Base-by-base conservation (phyloP, 2,113 vertebrate species). In the Cinclus mexicanus region DNA sequence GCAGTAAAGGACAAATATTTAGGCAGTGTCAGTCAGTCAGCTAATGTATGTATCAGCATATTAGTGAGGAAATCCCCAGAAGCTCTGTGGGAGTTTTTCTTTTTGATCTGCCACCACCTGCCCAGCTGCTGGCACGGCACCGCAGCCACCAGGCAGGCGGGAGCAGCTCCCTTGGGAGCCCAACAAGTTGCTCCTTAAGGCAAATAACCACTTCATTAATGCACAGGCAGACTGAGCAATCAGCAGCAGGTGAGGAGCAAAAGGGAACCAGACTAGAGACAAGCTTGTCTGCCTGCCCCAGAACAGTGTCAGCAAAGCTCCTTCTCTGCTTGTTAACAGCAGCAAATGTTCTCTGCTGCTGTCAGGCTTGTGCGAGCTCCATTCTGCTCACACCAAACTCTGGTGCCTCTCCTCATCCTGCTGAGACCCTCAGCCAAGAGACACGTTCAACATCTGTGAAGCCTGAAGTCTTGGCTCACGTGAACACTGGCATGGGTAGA, bases 1-100 rank as follows among this genome's bases (percentile, higher is more conserved):
- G 92, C 93, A 96, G 90, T 46, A 53, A 88, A 97, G 97, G 88
- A 89, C 90, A 97, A 97, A 95, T 94, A 95, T 96, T 97, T 97
- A 93, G 92, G 94, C 89, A 95, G 56, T 95, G 95, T 94, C 93
- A 95, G 94, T 95, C 93, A 97, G 87, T 79, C 82, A 94, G 77
- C 89, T 95, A 87, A 87, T 64, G 90, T 96, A 95, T 91, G 85
- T 90, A 95, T 95, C 96, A 96, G 76, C 88, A 94, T 93, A 94
- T 96, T 95, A 88, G 94, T 88, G 84, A 95, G 94, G 95, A 97
- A 96, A 97, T 96, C 95, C 94, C 92, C 95, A 94, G 86, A 82
- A 94, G 82, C 97, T 90, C 89, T 74, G 84, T 89, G 94, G 94
- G 93, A 97, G 90, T 71, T 93, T 96, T 87, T 41, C 91, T 57